phyloP scores from a whole-genome alignment of 2,113 vertebrate genomes.

The Collichthys lucidus region DNA sequence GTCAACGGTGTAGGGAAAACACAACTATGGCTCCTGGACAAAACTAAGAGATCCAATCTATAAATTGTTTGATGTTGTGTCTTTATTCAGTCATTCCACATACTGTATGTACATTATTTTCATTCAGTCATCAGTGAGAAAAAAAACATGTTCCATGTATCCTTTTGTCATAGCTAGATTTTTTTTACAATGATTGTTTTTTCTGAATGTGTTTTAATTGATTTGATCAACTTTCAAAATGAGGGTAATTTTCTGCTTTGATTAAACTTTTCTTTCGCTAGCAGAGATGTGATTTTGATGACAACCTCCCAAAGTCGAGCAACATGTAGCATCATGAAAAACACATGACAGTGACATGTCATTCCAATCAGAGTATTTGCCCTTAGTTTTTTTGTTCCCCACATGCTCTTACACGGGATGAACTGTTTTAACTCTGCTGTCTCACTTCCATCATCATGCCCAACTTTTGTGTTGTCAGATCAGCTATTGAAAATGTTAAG shows the following conservation, averaged over 20 bases:
- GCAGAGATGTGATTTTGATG: conserved; percentile 47
- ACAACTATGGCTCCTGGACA: conserved; percentile 57
- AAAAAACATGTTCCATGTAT: conserved; percentile 40
- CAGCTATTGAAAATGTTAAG: conserved; percentile 57
- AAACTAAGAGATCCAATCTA: conserved; percentile 61
- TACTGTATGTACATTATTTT: conserved; percentile 63
- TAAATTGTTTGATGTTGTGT: conserved; percentile 65
- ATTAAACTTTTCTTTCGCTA: conserved; percentile 39
- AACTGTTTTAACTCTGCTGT: conserved; percentile 53
- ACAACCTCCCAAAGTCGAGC: conserved; percentile 71
- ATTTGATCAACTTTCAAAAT: conserved; percentile 35
- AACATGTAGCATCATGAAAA: conserved; percentile 79
- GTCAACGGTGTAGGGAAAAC: conserved; percentile 57
- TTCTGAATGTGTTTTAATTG: conserved; percentile 44
- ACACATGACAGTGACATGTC: conserved; percentile 23
- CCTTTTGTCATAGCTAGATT: conserved; percentile 44
- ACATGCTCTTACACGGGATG: conserved; percentile 41
- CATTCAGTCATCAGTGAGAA: conserved; percentile 44
- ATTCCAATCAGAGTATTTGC: conserved; percentile 32
- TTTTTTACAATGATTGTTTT: conserved; percentile 54
- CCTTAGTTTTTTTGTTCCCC: conserved; percentile 24
- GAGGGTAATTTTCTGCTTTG: conserved; percentile 45
- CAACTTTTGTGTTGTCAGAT: conserved; percentile 79
- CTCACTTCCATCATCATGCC: conserved; percentile 64
- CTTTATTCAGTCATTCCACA: conserved; percentile 72